Base-by-base conservation (phyloP, 2,113 vertebrate species). In the Bubo blakistoni region DNA sequence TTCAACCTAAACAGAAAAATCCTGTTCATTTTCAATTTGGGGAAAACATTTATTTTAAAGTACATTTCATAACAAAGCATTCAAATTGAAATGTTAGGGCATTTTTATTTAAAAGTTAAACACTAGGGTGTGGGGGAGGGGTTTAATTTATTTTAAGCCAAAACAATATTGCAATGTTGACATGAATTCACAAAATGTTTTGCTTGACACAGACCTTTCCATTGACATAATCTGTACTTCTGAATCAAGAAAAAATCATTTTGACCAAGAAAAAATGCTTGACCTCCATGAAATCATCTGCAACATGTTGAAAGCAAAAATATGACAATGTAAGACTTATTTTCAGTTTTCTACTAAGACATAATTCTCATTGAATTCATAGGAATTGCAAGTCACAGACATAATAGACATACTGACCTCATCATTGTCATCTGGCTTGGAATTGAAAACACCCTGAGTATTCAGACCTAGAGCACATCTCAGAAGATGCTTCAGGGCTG, bases 71-170 rank as follows among this genome's bases (percentile, higher is more conserved):
- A 70, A 44, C 9, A 78, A 87, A 81, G 4, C 2, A 22, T 65
- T 74, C 0, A 0, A 79, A 61, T 7, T 66, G 7, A 78, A 69
- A 4, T 16, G 2, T 14, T n/a, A 29, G 2, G 10, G 13, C 3
- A 44, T n/a, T 78, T 77, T 81, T 4, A 74, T 36, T 52, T 32
- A 44, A 55, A 47, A 5, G 2, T 20, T 54, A 42, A 42, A 42
- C 40, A 42, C 40, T 42, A 42, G 5, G 3, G 4, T 8, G 2
- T 5, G 2, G 5, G 9, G 4, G 3, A 11, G 27, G 13, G 10
- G 22, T 46, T 83, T 77, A 20, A 30, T 80, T 9, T 26, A 25
- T 76, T 71, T 80, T 76, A 47, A 71, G 32, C 3, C 29, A 59
- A 89, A 80, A 59, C 6, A 54, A 13, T 13, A 88, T 22, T 29